Evolutionary conservation across 2,797 vertebrate genomes (phyloP).

Genomic region (Brachyalestes nurse): DNA sequence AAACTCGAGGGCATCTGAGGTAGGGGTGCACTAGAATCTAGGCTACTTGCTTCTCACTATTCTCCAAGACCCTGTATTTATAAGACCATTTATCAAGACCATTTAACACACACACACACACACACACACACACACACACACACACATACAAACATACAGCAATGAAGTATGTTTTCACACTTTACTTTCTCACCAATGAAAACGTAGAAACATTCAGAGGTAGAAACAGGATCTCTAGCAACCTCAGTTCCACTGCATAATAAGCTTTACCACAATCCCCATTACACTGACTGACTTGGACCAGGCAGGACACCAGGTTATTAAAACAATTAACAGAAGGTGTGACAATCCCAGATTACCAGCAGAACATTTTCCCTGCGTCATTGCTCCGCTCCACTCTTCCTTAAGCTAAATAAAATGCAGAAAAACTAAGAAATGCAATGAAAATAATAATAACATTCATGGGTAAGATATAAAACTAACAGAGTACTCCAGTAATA

Average conservation of each 20-base stretch:
- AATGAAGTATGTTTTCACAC: too few species aligned
- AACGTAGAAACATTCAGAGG: neutral
- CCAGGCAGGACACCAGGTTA: neutral
- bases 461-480: neutral
- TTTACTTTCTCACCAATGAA: neutral
- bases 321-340: neutral
- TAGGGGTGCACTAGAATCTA: neutral
- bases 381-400: neutral
- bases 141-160: too few species aligned
- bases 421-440: neutral
- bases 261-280: neutral
- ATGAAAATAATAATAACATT: neutral
- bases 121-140: too few species aligned
- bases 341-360: constrained; percentile 11
- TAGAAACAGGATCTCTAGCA: neutral
- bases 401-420: neutral
- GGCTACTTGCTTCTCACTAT: neutral
- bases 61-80: too few species aligned
- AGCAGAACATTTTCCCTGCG: neutral
- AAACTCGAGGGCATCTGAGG: neutral
- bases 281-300: constrained; percentile 4
- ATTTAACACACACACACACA: too few species aligned
- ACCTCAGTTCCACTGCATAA: neutral
- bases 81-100: too few species aligned
- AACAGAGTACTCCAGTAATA: too few species aligned